phyloP scores from a whole-genome alignment of 2,888 invertebrate genomes.

The Perizoma flavofasciatum region DNA sequence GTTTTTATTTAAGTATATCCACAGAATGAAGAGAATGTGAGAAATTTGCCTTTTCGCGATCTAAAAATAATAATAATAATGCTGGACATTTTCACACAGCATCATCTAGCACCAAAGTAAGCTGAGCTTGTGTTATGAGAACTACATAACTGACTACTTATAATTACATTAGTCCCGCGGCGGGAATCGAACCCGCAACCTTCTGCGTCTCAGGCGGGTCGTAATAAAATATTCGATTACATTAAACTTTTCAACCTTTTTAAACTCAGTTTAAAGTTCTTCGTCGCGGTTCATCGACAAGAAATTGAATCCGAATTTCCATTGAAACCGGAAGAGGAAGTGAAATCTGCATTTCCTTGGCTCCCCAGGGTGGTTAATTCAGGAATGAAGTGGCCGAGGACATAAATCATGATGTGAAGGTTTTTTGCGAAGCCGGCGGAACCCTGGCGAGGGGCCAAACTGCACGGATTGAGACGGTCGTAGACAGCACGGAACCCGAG shows the following conservation, averaged over 20 bases:
- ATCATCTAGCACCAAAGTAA: no score
- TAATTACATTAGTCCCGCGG: no score
- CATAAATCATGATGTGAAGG: conserved; percentile 27
- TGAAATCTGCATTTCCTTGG: conserved; percentile 33
- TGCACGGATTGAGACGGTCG: conserved; percentile 15
- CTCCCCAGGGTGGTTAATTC: conserved; percentile 24
- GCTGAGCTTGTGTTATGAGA: no score
- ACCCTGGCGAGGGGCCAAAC: conserved; percentile 25
- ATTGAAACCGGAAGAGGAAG: conserved; percentile 25
- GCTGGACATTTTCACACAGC: no score
- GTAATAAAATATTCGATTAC: no score
- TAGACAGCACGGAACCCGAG: conserved; percentile 16
- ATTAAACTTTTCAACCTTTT: no score
- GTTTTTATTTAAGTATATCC: no score
- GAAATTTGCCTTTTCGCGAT: neutral
- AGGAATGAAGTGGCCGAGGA: conserved; percentile 23
- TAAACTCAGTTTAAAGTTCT: conserved; percentile 10
- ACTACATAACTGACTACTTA: no score
- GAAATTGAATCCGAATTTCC: conserved; percentile 25
- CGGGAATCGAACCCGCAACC: no score
- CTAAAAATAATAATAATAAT: no score
- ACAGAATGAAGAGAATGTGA: no score
- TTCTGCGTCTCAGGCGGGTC: no score
- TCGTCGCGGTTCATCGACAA: conserved; percentile 6
- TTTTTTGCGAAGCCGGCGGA: conserved; percentile 19